phyloP scores from a whole-genome alignment of 2,888 invertebrate species.

The Sarcophaga carnaria region DNA sequence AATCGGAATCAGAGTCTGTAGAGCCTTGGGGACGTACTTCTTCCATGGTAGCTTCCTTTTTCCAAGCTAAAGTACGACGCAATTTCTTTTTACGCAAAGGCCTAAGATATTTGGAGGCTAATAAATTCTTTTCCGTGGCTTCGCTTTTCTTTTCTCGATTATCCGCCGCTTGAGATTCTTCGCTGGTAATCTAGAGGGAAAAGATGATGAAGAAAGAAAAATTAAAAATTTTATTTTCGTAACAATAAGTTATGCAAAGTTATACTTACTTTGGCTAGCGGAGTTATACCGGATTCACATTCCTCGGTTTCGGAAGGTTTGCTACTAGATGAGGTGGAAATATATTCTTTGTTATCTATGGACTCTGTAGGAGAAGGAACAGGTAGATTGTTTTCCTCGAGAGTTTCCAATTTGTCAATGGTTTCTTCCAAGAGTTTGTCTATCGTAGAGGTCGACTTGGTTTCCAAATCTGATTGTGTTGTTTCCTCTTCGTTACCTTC shows the following conservation, averaged over 20 bases:
- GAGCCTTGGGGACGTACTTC: constrained; percentile 72
- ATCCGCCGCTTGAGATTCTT: constrained; percentile 76
- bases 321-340: constrained; percentile 69
- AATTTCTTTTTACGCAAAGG: constrained; percentile 77
- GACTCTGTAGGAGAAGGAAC: constrained; percentile 67
- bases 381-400: constrained; percentile 61
- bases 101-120: constrained; percentile 73
- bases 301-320: constrained; percentile 76
- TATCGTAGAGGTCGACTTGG: constrained; percentile 72
- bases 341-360: constrained; percentile 66
- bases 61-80: constrained; percentile 77
- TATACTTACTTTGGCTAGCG: constrained; percentile 74
- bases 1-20: constrained; percentile 78
- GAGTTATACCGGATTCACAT: constrained; percentile 75
- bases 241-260: neutral
- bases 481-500: neutral
- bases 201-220: too few relatives aligned
- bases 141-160: constrained; percentile 77
- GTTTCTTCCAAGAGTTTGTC: constrained; percentile 76
- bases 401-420: constrained; percentile 70
- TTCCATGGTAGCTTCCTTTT: constrained; percentile 76
- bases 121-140: constrained; percentile 58
- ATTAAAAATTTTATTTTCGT: neutral
- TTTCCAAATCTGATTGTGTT: constrained; percentile 60
- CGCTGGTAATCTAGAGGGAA: constrained; percentile 74